Base-by-base conservation (phyloP, 2,888 invertebrate species). In the Lacanobia wlatinum region DNA sequence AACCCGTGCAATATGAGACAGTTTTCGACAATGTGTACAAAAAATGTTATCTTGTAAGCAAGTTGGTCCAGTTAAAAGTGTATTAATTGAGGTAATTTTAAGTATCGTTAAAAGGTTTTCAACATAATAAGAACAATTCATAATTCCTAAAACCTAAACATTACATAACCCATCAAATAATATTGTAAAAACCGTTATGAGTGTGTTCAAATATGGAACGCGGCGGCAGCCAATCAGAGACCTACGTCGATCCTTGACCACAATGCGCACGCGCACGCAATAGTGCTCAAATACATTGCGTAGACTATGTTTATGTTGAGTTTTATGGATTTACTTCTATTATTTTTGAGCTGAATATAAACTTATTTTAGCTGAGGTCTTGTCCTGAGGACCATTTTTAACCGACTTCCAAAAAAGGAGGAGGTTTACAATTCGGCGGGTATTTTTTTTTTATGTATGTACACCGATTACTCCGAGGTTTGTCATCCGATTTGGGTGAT, bases 181-280 rank as follows among this genome's bases (percentile, higher is more conserved):
- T 59, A 59, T 73, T 76, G 83, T 81, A 84, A 87, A 87, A 87
- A 77, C 82, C 80, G 84, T 83, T 80, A 71, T 64, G 70, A 86
- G 66, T 67, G 23, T 65, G 82, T 78, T 84, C 82, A 85, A 84
- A 88, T 82, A 85, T 81, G 80, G 88, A 82, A 85, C 85, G 83
- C 56, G 38, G 68, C 52, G 64, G 14, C 75, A 48, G 56, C 87
- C 88, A 87, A 88, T 87, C 73, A 65, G 80, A 70, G 64, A 21
- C 73, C 40, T 38, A 76, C 62, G 58, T 61, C 8, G 53, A 72
- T 76, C 87, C 88, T 88, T 88, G 88, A 87, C 88, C 88, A 79
- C 62, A 69, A 85, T 88, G 84, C 82, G 75, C 82, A 56, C 10
- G 52, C 74, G 76, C 80, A 80, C 72, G 82, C 78, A 84, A 81